Base-by-base conservation (phyloP, 2,888 invertebrate species). In the Eupithecia inturbata region DNA sequence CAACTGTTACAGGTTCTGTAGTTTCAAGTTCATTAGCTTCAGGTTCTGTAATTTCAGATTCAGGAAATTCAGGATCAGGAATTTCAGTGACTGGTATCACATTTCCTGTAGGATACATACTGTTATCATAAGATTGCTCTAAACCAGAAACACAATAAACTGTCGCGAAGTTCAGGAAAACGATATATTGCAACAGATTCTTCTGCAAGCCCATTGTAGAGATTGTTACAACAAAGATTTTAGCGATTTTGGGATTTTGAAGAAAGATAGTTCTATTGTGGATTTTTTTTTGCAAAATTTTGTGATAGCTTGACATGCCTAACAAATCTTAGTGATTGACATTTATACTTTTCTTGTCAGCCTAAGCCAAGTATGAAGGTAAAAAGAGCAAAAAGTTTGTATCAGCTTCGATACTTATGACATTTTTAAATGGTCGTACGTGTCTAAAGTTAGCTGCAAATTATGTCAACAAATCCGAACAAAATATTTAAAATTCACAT, bases 71-170 rank as follows among this genome's bases (percentile, higher is more conserved):
- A 57, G 22, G 2, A 16, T 49, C 49, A 49, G 49, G 49, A n/a
- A 49, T n/a, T n/a, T 49, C 49, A n/a, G n/a, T 7, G 49, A 49
- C n/a, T n/a, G 19, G 5, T 19, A 49, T 0, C n/a, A 49, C 49
- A 49, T 49, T n/a, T 49, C n/a, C n/a, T 49, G n/a, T 49, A n/a
- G 49, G 57, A 57, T 57, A 57, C 57, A 57, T 26, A 14, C 57
- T 26, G 4, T 26, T 4, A 57, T 22, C 22, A n/a, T 49, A n/a
- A 12, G 57, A 1, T 12, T 12, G 53, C 12, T 10, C 22, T 53
- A 57, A 57, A 26, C 22, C 26, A 57, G 57, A 57, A 57, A 57
- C 57, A 22, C 26, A 57, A 57, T 57, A 57, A 26, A n/a, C 0
- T 26, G 22, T 53, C n/a, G 26, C 14, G 26, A 57, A 26, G 57